Evolutionary conservation across 2,888 invertebrate genomes (phyloP), one percentile per base, ranked within the genome.

Genomic region (Nephrotoma guestfalica): DNA sequence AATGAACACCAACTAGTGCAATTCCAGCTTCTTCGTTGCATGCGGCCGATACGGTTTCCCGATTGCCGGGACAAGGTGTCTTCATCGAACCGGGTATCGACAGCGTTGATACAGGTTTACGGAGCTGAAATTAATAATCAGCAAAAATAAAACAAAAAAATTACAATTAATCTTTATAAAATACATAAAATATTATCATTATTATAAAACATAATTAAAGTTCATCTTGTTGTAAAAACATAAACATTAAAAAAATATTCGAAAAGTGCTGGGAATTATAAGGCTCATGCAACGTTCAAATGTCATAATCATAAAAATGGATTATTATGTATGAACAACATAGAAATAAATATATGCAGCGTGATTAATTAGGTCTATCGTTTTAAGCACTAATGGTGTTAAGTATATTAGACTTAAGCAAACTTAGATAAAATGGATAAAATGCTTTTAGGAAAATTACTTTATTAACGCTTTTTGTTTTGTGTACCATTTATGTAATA

Each of bases 21-120:
- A 97, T 96, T 90, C 96, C 96, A 90, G 97, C 96, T 92, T 97
- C 97, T 92, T 97, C 97, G 90, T 92, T 90, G 91, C 91, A 91
- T 93, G 91, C 92, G 93, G 92, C 92, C 93, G 92, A 93, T 93
- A 92, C 93, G 93, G 90, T 93, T 93, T 92, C 93, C 90, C 91
- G 90, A 90, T 91, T 91, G 89, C 92, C 92, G 90, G 93, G 93
- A 89, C 92, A 92, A 93, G 93, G 92, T 92, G 92, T 92, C 94
- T 96, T 97, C 95, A 96, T 96, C 92, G 96, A 97, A 92, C 97
- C 97, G 92, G 98, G 97, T 93, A 98, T 97, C 93, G 98, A 98
- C 92, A 97, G 96, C 92, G 97, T 97, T 93, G 98, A 98, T 93
- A 96, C 96, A 93, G 98, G 98, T 94, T 98, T 98, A 93, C 98